A percentile compares a stretch with the other conserved stretches of the same genome.
Conservation (phyloP, 2,797 vertebrate genomes). For the Parauchenoglanis punctatus region DNA sequence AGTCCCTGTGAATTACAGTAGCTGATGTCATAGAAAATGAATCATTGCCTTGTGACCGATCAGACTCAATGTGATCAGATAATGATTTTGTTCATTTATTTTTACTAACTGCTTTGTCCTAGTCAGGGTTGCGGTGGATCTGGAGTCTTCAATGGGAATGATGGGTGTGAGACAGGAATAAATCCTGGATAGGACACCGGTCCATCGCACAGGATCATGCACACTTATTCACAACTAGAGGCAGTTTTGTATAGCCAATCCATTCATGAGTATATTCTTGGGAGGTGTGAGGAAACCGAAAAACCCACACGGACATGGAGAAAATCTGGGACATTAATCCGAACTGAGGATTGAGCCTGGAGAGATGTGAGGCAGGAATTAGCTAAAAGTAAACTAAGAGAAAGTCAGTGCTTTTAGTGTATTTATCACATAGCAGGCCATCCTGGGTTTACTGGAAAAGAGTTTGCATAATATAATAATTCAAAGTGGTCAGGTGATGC, state of each 20-base stretch:
- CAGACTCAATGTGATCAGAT: too few species aligned
- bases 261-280: not conserved
- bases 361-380: too few species aligned
- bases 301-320: not conserved
- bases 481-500: not conserved
- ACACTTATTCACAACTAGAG: too few species aligned
- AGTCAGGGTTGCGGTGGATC: too few species aligned
- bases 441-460: not conserved
- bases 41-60: too few species aligned
- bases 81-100: too few species aligned
- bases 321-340: not conserved
- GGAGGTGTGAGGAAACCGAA: not conserved
- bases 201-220: too few species aligned
- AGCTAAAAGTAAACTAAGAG: not conserved
- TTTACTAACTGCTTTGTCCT: too few species aligned
- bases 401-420: not conserved
- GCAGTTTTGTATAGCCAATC: not conserved
- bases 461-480: not conserved
- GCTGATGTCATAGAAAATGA: not conserved
- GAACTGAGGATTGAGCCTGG: not conserved
- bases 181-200: too few species aligned
- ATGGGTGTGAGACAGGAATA: too few species aligned
- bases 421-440: not conserved
- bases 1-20: not conserved
- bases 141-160: too few species aligned